Percentiles rank a stretch among this genome's conserved stretches.
phyloP scores from a whole-genome alignment of 2,888 invertebrate genomes.

The Cataglyphis cursor region DNA sequence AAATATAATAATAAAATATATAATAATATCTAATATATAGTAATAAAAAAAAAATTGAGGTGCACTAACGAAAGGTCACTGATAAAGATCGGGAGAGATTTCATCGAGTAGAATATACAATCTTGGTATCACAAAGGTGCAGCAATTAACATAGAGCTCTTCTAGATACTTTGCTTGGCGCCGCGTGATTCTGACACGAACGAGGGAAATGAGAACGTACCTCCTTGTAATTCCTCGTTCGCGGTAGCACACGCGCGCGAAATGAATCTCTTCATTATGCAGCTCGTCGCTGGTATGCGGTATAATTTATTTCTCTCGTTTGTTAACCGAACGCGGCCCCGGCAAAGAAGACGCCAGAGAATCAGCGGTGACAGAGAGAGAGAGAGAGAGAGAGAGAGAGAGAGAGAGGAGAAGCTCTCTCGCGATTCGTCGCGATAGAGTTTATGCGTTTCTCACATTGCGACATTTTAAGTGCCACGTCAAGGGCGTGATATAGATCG shows the following conservation, averaged over 20 bases:
- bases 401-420: not conserved
- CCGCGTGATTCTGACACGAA: not conserved
- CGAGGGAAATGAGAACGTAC: slow-evolving; percentile 20
- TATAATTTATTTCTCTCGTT: slow-evolving; percentile 57
- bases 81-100: not conserved
- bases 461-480: not conserved
- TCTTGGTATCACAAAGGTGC: slow-evolving; percentile 1
- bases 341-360: slow-evolving; percentile 7
- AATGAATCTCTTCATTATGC: slow-evolving; percentile 52
- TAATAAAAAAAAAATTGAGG: not conserved
- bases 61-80: not conserved
- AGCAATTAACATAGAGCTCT: slow-evolving; percentile 24
- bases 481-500: slow-evolving; percentile 2
- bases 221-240: slow-evolving; percentile 8
- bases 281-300: slow-evolving; percentile 20
- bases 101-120: not conserved
- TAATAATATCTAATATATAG: no score
- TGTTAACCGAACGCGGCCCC: slow-evolving; percentile 33
- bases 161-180: not conserved
- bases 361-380: not conserved
- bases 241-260: not conserved
- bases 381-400: no score
- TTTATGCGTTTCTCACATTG: slow-evolving; percentile 15
- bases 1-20: no score
- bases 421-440: not conserved